Evolutionary conservation across 2,797 vertebrate genomes (phyloP).

Genomic region (Sarcoramphus papa): DNA sequence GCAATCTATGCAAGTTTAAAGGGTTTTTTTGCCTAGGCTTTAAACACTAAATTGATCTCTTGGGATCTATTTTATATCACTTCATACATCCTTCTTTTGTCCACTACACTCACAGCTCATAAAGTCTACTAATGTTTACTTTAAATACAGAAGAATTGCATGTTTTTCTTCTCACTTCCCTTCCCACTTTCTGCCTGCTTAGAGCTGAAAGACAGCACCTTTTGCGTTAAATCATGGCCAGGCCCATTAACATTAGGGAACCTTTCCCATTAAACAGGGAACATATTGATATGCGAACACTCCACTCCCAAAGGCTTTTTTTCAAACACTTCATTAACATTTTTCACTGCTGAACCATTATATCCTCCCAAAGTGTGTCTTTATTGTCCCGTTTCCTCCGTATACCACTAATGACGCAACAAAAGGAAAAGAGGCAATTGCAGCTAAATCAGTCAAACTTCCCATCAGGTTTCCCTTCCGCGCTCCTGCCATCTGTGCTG

Average conservation of each 20-base stretch:
- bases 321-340: slow-evolving; percentile 8
- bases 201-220: neutral
- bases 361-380: neutral
- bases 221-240: neutral
- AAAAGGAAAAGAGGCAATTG: slow-evolving; percentile 6
- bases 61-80: neutral
- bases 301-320: neutral
- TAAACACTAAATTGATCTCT: neutral
- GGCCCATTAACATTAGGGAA: neutral
- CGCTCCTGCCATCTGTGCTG: slow-evolving; percentile 6
- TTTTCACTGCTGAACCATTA: slow-evolving; percentile 6
- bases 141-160: neutral
- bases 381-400: neutral
- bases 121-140: neutral
- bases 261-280: slow-evolving; percentile 1
- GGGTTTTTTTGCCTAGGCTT: neutral
- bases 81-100: neutral
- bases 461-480: neutral
- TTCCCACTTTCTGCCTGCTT: neutral
- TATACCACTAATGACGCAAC: neutral
- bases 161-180: neutral
- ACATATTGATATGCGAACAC: neutral
- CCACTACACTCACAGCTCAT: neutral
- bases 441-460: slow-evolving; percentile 21
- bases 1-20: neutral